Evolutionary conservation across 2,888 invertebrate genomes (phyloP), one percentile per base, ranked within the genome.

Genomic region (Camponotus fellah): DNA sequence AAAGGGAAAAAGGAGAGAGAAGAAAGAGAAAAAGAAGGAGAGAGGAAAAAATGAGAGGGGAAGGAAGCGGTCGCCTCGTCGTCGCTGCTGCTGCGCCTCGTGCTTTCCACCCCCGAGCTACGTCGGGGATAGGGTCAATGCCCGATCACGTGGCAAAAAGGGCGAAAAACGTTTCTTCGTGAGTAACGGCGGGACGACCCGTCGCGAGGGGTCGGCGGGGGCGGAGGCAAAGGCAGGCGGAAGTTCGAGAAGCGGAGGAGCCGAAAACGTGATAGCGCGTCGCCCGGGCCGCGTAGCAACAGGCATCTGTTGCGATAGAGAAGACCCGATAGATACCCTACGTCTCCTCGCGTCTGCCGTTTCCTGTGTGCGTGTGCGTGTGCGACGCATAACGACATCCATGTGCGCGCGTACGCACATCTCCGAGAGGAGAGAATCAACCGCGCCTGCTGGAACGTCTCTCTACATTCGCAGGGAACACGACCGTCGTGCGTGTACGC

Each of bases 231-330:
- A 77, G 76, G 58, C 81, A 80, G 37, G 85, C 85, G 83, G 65
- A 81, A 74, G 79, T 82, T 49, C 82, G 82, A 82, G 58, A 58
- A 77, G 79, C 65, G 66, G 37, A 65, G 76, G 82, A 80, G 68
- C 89, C 89, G 89, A 91, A 91, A 91, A 88, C 86, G 87, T 85
- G 87, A 85, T 86, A 88, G 89, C 89, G 89, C 89, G 88, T 92
- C 89, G 87, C 85, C 90, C 88, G 90, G 91, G 89, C 93, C 91
- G 92, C 93, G 93, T 94, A 94, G 94, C 94, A 94, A 94, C 94
- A 94, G 94, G 93, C 94, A 93, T 94, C 94, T 93, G 93, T 93
- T 93, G 94, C 93, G 91, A 93, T 92, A 92, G 91, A 91, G 91
- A 92, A 91, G 91, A 91, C 88, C 80, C 93, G 92, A 92, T 93